Percentiles rank a stretch among this genome's conserved stretches.
Evolutionary conservation across 2,888 invertebrate species (phyloP).

Genomic region (Neoaliturus tenellus): DNA sequence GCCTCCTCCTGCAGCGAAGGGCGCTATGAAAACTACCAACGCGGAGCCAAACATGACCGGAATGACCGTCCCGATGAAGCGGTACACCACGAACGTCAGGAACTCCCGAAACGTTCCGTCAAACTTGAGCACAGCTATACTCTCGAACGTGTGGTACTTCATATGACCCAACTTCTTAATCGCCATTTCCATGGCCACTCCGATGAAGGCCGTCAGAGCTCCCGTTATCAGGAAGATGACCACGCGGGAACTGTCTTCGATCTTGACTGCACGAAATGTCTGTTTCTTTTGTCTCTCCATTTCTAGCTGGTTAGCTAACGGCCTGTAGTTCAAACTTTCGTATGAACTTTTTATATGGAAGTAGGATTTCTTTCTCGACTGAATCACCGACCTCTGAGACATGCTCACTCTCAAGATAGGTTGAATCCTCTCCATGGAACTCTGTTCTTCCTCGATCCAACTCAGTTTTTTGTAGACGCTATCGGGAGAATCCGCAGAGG

Average conservation of each 20-base stretch:
- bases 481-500: background rate
- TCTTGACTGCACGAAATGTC: background rate
- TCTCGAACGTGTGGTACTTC: background rate
- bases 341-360: background rate
- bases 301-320: background rate
- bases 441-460: background rate
- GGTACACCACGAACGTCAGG: conserved; percentile 70
- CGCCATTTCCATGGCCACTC: background rate
- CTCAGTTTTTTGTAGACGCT: background rate
- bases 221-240: background rate
- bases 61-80: conserved; percentile 35
- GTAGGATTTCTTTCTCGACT: background rate
- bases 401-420: background rate
- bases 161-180: background rate
- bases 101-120: background rate
- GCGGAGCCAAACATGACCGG: conserved; percentile 51
- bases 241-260: background rate
- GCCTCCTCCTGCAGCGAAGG: conserved; percentile 77
- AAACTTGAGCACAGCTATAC: background rate
- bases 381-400: background rate
- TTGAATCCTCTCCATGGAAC: background rate
- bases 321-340: background rate
- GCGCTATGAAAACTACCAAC: conserved; percentile 64
- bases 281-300: background rate
- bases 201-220: background rate